Evolutionary conservation across 1,140 invertebrate species (phyloP).

Genomic region (Aphis craccivora): DNA sequence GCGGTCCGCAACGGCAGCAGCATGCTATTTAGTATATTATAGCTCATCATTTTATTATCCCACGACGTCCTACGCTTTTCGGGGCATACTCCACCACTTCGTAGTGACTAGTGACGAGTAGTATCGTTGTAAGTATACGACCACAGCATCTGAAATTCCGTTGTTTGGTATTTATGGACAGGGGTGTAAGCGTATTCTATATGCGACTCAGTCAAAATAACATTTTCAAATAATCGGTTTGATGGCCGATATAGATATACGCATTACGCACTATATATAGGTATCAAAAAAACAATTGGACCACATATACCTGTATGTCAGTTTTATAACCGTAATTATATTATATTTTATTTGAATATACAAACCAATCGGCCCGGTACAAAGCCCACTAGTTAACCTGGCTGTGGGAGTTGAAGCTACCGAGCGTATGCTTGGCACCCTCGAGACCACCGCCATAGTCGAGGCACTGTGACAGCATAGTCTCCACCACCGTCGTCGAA

Average conservation of each 20-base stretch:
- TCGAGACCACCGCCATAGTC: neutral
- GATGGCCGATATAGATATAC: too few relatives aligned
- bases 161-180: neutral
- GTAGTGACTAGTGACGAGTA: neutral
- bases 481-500: neutral
- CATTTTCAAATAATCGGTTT: neutral
- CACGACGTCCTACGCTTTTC: neutral
- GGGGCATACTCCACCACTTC: neutral
- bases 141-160: neutral
- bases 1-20: neutral
- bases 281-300: neutral
- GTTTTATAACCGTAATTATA: neutral
- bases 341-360: neutral
- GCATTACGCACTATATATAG: too few relatives aligned
- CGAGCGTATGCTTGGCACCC: neutral
- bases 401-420: neutral
- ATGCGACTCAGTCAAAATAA: neutral
- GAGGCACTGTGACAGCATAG: neutral
- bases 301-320: neutral
- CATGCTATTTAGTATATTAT: neutral
- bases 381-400: neutral
- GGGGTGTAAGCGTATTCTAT: neutral
- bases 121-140: neutral
- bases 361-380: neutral
- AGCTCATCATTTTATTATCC: neutral